A percentile compares a stretch with the other conserved stretches of the same genome.
phyloP scores from a whole-genome alignment of 2,113 vertebrate genomes.

The Esox niger region DNA sequence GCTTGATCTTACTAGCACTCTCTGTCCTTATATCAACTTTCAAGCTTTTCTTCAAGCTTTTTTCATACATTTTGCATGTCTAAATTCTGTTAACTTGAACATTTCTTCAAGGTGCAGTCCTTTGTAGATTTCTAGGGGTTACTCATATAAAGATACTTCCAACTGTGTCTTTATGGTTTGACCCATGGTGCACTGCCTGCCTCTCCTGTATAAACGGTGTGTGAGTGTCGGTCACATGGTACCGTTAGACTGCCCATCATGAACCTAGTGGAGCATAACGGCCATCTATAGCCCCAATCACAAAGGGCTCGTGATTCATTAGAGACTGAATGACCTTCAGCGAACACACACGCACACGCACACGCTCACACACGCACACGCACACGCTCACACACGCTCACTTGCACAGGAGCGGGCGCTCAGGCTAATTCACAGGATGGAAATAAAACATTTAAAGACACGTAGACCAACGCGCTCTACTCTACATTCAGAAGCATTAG shows the following conservation, averaged over 20 bases:
- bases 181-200: constrained; percentile 3
- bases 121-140: too few relatives aligned
- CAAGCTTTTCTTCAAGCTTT: background rate
- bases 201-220: background rate
- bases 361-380: background rate
- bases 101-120: too few relatives aligned
- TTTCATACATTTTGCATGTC: too few relatives aligned
- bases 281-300: constrained; percentile 12
- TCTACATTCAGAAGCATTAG: background rate
- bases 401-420: background rate
- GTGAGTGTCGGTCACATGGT: constrained; percentile 40
- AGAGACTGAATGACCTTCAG: constrained; percentile 25
- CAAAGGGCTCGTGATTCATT: constrained; percentile 28
- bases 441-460: background rate
- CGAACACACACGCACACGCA: constrained; percentile 3
- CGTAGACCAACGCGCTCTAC: background rate
- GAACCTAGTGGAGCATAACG: constrained; percentile 15
- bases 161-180: too few relatives aligned
- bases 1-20: too few relatives aligned
- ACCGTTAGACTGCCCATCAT: constrained; percentile 27
- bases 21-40: background rate
- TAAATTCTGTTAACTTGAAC: background rate
- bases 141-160: too few relatives aligned
- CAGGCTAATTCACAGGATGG: background rate
- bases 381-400: background rate